Base-by-base conservation (phyloP, 2,888 invertebrate genomes). In the Acrobeloides nanus region DNA sequence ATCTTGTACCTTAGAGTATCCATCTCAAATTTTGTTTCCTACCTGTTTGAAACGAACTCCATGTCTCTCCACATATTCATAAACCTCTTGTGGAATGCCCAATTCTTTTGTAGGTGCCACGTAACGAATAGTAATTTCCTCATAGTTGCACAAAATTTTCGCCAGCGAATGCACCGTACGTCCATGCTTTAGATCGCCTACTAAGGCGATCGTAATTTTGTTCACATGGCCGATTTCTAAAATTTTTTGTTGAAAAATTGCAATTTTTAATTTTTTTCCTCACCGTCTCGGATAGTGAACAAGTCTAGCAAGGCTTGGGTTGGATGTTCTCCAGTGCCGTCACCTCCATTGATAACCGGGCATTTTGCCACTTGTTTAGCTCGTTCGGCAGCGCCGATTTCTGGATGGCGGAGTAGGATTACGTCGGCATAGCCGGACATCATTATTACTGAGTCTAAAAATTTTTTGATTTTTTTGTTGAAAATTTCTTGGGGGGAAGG, bases 81-180 rank as follows among this genome's bases (percentile, higher is more conserved):
- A 79, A 12, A 99, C 84, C 53, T 85, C 84, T 46, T 83, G 81
- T 0, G 97, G 97, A 93, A 97, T 95, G 51, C 83, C 83, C 20
- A 99, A 81, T 25, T 82, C 83, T 0, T 82, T 78, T 7, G 41
- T 39, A 0, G 93, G 90, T 55, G 87, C 85, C 1, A 97, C 89
- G 74, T 93, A 95, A 53, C 86, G 83, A 41, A 99, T 76, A 53
- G 86, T 86, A 0, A 95, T 64, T 46, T 60, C 63, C 56, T 61
- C 49, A 76, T 99, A 99, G 27, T 89, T 78, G 0, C 92, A 92
- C 45, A 99, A 79, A 8, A 99, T 81, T 55, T 87, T 83, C 4
- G 93, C 93, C 48, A 97, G 78, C 0, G 95, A 97, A 77, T 99
- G 97, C 0, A 97, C 97, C 1, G 97, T 97, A 29, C 97, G 82